Percentiles rank a stretch among this genome's conserved stretches.
These are phyloP conservation scores for Gerosis bhagava DNA, from an alignment of 2,888 invertebrate species.

Conservation along the genomic window DNA sequence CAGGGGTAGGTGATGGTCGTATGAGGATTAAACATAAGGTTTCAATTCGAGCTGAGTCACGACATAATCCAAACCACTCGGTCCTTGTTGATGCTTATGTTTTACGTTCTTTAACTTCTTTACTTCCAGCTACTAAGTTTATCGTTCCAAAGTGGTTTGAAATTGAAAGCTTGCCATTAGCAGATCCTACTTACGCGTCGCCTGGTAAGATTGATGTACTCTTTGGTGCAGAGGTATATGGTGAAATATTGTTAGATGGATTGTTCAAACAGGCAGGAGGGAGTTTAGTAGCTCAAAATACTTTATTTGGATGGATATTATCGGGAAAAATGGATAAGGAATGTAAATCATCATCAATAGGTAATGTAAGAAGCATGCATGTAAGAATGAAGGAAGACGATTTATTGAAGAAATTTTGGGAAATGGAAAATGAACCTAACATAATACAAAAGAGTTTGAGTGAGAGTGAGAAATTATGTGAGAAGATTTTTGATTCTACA, in stretches of 20 bases:
- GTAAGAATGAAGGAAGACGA: constrained; percentile 18
- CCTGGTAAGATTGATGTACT: constrained; percentile 33
- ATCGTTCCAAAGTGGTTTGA: constrained; percentile 3
- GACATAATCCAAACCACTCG: constrained; percentile 12
- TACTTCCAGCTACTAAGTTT: constrained; percentile 23
- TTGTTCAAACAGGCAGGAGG: constrained; percentile 26
- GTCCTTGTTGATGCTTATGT: constrained; percentile 32
- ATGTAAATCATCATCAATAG: neutral
- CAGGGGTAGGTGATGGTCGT: constrained; percentile 31
- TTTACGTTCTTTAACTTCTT: constrained; percentile 17
- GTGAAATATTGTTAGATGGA: constrained; percentile 32
- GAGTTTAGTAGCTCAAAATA: constrained; percentile 32
- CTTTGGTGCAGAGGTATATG: constrained; percentile 38
- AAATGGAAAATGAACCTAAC: constrained; percentile 24
- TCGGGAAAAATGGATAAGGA: constrained; percentile 27
- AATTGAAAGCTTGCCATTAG: constrained; percentile 7
- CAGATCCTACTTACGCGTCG: constrained; percentile 25
- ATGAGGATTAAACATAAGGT: constrained; percentile 26
- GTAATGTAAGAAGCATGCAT: constrained; percentile 13
- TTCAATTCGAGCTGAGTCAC: constrained; percentile 21
- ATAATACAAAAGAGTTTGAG: constrained; percentile 10
- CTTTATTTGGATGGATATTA: constrained; percentile 36
- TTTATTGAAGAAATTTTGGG: constrained; percentile 29
- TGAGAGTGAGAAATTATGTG: constrained; percentile 24
- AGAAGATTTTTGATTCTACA: constrained; percentile 17